phyloP scores from a whole-genome alignment of 2,797 vertebrate genomes.

The Cuniculus paca region DNA sequence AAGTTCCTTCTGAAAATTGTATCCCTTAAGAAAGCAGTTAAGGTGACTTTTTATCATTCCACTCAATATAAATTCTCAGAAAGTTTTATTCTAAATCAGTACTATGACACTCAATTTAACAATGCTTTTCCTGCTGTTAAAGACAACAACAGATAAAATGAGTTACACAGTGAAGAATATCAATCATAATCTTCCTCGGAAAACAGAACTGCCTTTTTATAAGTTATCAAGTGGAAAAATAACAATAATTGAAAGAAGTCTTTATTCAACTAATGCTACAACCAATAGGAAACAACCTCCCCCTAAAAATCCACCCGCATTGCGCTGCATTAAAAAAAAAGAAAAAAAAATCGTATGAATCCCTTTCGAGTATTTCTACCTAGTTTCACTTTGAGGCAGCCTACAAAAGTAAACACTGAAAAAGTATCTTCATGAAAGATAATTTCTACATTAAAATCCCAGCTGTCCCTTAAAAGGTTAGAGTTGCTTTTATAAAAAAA shows the following conservation, averaged over 20 bases:
- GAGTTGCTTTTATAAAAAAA: constrained; percentile 67
- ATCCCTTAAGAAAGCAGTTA: constrained; percentile 12
- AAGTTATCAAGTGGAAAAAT: constrained; percentile 59
- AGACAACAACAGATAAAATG: constrained; percentile 23
- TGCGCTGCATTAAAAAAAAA: background rate
- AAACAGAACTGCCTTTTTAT: constrained; percentile 37
- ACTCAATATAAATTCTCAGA: constrained; percentile 3
- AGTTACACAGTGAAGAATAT: constrained; percentile 36
- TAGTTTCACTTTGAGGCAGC: constrained; percentile 46
- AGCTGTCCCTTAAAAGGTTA: constrained; percentile 66
- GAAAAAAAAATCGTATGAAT: constrained; percentile 52
- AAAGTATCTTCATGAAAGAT: constrained; percentile 50
- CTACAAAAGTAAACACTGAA: constrained; percentile 55
- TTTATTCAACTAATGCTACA: constrained; percentile 79
- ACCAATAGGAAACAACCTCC: background rate
- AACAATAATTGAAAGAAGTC: constrained; percentile 51
- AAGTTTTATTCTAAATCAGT: background rate
- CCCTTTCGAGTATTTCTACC: constrained; percentile 55
- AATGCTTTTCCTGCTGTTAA: constrained; percentile 52
- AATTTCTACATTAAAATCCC: constrained; percentile 61
- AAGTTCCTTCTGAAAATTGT: constrained; percentile 55
- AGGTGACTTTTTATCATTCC: background rate
- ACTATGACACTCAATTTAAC: background rate
- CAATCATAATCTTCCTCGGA: constrained; percentile 60
- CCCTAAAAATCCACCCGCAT: background rate